Percentiles rank a stretch among this genome's conserved stretches.
phyloP scores from a whole-genome alignment of 2,113 vertebrate genomes.

The Phylloscopus trochiloides region DNA sequence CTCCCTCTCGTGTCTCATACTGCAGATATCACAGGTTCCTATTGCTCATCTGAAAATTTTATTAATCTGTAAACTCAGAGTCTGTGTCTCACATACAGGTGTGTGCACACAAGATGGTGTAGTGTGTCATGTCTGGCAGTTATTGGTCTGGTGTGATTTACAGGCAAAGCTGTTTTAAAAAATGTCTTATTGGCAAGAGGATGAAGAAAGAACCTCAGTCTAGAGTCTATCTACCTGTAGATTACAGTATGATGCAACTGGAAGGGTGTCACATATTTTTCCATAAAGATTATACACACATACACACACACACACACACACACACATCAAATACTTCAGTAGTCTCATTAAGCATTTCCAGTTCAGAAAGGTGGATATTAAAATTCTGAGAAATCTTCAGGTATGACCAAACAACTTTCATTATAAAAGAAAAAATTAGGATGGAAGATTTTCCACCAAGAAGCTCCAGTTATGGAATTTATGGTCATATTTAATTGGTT shows the following conservation, averaged over 20 bases:
- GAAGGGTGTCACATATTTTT: not conserved
- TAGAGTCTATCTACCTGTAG: not conserved
- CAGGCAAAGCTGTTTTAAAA: not conserved
- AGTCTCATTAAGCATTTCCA: not conserved
- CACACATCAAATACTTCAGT: not conserved
- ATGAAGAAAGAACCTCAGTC: not conserved
- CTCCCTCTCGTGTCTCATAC: not conserved
- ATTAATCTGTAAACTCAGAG: not conserved
- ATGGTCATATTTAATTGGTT: not conserved
- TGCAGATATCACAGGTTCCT: not conserved
- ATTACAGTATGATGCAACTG: not conserved
- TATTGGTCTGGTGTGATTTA: not conserved
- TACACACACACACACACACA: not conserved
- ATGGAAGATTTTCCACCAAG: not conserved
- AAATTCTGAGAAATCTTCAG: not conserved
- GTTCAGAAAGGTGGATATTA: not conserved
- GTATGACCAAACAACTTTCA: not conserved
- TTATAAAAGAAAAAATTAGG: accelerated
- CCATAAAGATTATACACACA: not conserved
- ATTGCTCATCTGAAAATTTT: not conserved
- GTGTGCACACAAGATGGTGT: not conserved
- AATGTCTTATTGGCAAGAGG: not conserved
- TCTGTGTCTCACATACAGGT: not conserved
- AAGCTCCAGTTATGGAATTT: not conserved
- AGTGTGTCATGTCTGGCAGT: no score